Conservation (phyloP, 2,888 invertebrate species). For the Chamaedrilus cognettii region DNA sequence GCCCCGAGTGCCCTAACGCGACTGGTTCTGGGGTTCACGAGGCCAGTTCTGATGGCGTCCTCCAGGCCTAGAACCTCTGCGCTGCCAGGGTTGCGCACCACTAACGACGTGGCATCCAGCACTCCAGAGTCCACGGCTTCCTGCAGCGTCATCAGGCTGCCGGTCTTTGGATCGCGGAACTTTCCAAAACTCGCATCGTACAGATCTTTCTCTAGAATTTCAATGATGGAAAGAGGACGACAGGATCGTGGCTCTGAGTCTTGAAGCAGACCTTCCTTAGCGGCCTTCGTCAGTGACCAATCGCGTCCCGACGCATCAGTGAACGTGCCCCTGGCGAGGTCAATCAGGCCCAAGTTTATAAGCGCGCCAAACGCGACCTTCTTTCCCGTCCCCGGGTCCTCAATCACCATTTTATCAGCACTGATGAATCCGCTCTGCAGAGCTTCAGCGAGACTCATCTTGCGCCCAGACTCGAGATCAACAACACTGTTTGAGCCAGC, state of each 20-base stretch:
- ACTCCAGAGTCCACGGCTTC: constrained; percentile 35
- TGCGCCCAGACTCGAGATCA: constrained; percentile 23
- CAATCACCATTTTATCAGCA: constrained; percentile 22
- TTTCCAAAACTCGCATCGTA: constrained; percentile 70
- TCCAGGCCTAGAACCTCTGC: constrained; percentile 36
- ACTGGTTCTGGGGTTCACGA: constrained; percentile 76
- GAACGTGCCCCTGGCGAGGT: constrained; percentile 66
- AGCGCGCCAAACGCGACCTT: constrained; percentile 77
- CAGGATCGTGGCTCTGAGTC: constrained; percentile 6
- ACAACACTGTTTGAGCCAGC: constrained; percentile 66
- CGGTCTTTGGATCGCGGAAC: constrained; percentile 80
- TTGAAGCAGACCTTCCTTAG: constrained; percentile 24
- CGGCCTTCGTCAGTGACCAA: constrained; percentile 30
- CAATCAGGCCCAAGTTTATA: constrained; percentile 75
- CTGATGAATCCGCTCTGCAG: constrained; percentile 56
- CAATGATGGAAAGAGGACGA: constrained; percentile 28
- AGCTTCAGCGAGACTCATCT: constrained; percentile 64
- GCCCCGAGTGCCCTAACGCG: constrained; percentile 43
- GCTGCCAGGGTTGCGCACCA: constrained; percentile 34
- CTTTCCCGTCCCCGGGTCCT: constrained; percentile 33
- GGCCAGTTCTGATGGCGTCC: constrained; percentile 62
- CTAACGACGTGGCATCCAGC: constrained; percentile 33
- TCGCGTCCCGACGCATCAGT: constrained; percentile 68
- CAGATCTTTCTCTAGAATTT: constrained; percentile 74
- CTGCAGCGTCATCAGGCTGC: constrained; percentile 72